phyloP scores from a whole-genome alignment of 2,888 invertebrate species.

The Cosmia pyralina region DNA sequence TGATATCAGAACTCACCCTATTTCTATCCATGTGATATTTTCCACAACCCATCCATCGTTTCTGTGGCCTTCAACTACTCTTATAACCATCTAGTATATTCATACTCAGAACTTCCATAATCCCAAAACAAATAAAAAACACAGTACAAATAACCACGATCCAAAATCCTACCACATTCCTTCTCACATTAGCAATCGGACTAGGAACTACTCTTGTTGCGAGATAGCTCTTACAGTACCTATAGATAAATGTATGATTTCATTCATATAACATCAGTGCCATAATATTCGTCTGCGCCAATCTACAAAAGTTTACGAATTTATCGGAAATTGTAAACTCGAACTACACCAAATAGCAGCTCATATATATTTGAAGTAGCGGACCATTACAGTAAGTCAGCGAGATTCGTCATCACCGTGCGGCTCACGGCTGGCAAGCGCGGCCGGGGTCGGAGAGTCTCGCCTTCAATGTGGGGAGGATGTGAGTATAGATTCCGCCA shows the following conservation, averaged over 20 bases:
- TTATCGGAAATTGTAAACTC: constrained; percentile 26
- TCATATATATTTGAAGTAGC: constrained; percentile 40
- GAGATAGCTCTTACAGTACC: not conserved
- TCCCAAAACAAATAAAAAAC: not conserved
- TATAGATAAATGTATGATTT: not conserved
- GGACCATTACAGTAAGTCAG: constrained; percentile 29
- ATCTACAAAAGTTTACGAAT: constrained; percentile 25
- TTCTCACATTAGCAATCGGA: not conserved
- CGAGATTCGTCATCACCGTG: constrained; percentile 25
- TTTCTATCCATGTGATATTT: not conserved
- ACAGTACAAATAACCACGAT: not conserved
- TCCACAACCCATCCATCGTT: not conserved
- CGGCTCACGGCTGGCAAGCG: constrained; percentile 19
- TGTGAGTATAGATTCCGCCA: no score
- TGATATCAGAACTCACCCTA: not conserved
- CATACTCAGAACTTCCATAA: not conserved
- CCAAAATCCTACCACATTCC: not conserved
- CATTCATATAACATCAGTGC: not conserved
- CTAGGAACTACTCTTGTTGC: not conserved
- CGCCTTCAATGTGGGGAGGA: no score
- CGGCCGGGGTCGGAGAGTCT: not conserved
- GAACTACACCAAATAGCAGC: constrained; percentile 32
- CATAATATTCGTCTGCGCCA: constrained; percentile 6
- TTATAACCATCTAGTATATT: no score
- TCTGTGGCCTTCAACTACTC: not conserved